Percentiles rank a stretch among this genome's conserved stretches.
These are phyloP conservation scores for Oceanodroma leucorhoa DNA, from an alignment of 2,797 vertebrate genomes.

Conservation along the genomic window DNA sequence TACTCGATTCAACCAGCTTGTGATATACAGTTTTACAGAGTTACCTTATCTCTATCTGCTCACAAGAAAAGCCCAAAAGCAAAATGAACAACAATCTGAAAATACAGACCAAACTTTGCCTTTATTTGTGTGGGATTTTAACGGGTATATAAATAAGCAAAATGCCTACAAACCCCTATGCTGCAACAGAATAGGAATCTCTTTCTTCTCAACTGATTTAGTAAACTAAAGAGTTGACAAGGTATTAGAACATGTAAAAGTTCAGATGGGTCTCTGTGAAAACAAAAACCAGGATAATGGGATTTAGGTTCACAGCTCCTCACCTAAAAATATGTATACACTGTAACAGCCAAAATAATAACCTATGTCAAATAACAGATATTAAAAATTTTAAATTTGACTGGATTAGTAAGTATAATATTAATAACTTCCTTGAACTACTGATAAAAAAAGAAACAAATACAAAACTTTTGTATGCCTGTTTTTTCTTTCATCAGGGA, in stretches of 20 bases:
- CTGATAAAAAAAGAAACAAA: neutral
- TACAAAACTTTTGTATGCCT: neutral
- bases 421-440: neutral
- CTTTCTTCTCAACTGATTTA: neutral
- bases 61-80: neutral
- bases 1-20: rapidly evolving
- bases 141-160: neutral
- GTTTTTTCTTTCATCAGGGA: neutral
- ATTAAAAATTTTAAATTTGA: neutral
- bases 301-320: neutral
- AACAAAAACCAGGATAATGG: neutral
- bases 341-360: neutral
- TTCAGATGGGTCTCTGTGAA: neutral
- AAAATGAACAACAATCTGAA: neutral
- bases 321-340: neutral
- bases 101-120: neutral
- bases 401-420: neutral
- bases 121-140: neutral
- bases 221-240: neutral
- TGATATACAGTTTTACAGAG: neutral
- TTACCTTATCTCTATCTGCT: neutral
- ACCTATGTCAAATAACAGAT: neutral
- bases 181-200: neutral
- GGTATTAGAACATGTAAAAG: neutral
- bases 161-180: neutral